These are phyloP conservation scores for Chascanopsetta lugubris DNA, from an alignment of 2,113 vertebrate genomes.

Conservation along the genomic window DNA sequence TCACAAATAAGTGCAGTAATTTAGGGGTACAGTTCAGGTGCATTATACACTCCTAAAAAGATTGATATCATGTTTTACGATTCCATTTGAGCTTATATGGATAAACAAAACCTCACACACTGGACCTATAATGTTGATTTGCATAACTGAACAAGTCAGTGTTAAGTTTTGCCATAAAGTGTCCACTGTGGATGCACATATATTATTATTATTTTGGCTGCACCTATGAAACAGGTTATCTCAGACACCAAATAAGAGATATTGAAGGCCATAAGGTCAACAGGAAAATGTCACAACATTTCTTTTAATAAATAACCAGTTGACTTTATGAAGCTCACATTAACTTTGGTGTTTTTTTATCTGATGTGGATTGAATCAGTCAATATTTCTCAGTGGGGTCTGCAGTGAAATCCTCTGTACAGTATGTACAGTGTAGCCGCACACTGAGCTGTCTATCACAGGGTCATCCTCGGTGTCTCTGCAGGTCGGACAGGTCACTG, in stretches of 20 bases:
- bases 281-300: too few relatives aligned
- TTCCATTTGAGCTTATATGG: too few relatives aligned
- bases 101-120: too few relatives aligned
- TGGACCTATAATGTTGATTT: too few relatives aligned
- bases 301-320: too few relatives aligned
- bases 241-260: background rate
- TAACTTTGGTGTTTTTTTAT: background rate
- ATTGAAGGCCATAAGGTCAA: background rate
- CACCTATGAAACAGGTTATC: too few relatives aligned
- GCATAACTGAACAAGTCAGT: background rate
- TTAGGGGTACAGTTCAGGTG: too few relatives aligned
- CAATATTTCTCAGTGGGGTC: background rate
- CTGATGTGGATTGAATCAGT: background rate
- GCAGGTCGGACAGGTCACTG: background rate
- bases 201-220: too few relatives aligned
- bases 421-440: background rate
- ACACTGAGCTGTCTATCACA: background rate
- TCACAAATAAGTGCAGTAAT: background rate
- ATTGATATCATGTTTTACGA: too few relatives aligned
- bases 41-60: too few relatives aligned
- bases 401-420: background rate
- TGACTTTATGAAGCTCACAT: background rate
- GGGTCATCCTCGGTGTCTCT: background rate
- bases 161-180: background rate
- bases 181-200: too few relatives aligned